Conservation (phyloP, 92 coral and sea anemone genomes). For the Epizoanthus stellaris region DNA sequence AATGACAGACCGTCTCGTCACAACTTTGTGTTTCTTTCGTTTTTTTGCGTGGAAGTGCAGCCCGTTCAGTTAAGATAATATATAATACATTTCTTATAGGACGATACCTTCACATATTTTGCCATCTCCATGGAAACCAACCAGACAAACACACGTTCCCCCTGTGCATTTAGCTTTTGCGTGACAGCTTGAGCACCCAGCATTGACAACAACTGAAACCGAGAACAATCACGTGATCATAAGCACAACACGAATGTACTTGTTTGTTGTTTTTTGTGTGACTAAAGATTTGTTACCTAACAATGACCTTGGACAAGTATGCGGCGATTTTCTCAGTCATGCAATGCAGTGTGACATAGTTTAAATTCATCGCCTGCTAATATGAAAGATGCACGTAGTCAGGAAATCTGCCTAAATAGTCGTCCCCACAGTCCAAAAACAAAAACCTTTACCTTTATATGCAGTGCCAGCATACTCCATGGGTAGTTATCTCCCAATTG, state of each 20-base stretch:
- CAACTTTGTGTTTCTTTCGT: no score
- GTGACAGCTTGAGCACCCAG: conserved; percentile 74
- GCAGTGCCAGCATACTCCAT: neutral
- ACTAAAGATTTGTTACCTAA: no score
- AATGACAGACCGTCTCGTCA: no score
- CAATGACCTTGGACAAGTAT: no score
- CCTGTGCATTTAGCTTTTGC: conserved; percentile 74
- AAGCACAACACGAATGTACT: no score
- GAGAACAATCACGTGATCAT: neutral
- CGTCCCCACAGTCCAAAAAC: neutral
- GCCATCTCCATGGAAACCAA: conserved; percentile 89
- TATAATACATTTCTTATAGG: neutral
- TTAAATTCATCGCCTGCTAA: neutral
- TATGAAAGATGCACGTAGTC: no score
- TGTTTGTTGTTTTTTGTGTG: no score
- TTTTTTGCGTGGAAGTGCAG: no score
- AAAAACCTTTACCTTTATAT: no score
- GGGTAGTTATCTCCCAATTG: no score
- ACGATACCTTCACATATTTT: conserved; percentile 85
- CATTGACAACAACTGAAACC: conserved; percentile 55
- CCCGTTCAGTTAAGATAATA: neutral
- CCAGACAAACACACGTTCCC: conserved; percentile 83
- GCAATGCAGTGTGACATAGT: neutral
- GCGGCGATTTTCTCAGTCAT: no score
- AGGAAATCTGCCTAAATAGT: no score